A percentile compares a stretch with the other conserved stretches of the same genome.
Evolutionary conservation across 2,888 invertebrate species (phyloP).

Genomic region (Rhamphomyia laevipes): DNA sequence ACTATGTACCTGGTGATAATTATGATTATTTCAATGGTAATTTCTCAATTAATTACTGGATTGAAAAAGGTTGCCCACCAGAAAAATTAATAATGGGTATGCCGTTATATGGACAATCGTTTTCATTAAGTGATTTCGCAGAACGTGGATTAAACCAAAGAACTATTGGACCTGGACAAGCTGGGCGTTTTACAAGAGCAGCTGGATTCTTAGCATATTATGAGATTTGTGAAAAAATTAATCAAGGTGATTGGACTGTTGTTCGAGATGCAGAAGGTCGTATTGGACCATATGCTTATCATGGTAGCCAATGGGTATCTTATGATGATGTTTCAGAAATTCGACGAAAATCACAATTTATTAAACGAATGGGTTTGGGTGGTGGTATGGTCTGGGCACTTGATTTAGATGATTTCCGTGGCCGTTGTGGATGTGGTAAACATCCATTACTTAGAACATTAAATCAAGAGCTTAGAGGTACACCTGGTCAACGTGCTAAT

Average conservation of each 20-base stretch:
- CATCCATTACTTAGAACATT: constrained; percentile 57
- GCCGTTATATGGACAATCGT: constrained; percentile 67
- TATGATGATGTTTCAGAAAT: constrained; percentile 60
- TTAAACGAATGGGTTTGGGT: constrained; percentile 47
- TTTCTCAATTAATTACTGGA: constrained; percentile 61
- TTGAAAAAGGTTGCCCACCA: constrained; percentile 49
- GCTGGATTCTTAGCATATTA: constrained; percentile 67
- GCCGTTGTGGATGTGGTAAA: constrained; percentile 53
- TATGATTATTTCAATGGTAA: constrained; percentile 60
- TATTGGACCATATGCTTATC: constrained; percentile 62
- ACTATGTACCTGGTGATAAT: constrained; percentile 49
- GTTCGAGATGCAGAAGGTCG: constrained; percentile 48
- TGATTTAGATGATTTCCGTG: constrained; percentile 65
- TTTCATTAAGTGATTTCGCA: constrained; percentile 45
- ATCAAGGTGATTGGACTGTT: constrained; percentile 47
- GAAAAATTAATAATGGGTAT: constrained; percentile 60
- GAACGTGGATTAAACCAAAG: constrained; percentile 46
- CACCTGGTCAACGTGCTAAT: constrained; percentile 32
- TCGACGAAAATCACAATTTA: constrained; percentile 47
- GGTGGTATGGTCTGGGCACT: constrained; percentile 71
- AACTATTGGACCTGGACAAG: constrained; percentile 53
- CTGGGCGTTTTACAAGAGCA: constrained; percentile 55
- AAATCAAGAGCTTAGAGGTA: constrained; percentile 43
- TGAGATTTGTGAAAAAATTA: constrained; percentile 56
- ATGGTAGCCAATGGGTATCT: constrained; percentile 65